These are phyloP conservation scores for Antheraea mylitta DNA, from an alignment of 1,140 invertebrate genomes.

Conservation along the genomic window DNA sequence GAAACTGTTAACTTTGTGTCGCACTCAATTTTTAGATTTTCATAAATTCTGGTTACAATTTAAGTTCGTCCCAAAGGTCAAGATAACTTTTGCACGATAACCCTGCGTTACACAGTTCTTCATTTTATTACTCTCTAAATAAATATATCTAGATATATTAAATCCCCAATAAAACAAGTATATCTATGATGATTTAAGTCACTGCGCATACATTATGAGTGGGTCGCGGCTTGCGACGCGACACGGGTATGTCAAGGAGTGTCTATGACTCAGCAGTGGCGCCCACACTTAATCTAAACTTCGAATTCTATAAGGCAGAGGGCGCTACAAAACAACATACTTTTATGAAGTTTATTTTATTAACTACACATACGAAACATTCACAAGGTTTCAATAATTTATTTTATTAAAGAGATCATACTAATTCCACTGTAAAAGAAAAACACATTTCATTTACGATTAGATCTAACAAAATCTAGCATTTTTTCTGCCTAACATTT, in stretches of 20 bases:
- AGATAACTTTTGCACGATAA: not conserved
- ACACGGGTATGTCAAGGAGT: conserved; percentile 49
- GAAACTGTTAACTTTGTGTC: no score
- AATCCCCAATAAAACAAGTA: not conserved
- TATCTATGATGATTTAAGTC: conserved; percentile 4
- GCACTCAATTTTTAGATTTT: no score
- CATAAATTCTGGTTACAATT: no score
- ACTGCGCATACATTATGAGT: conserved; percentile 18
- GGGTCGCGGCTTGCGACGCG: conserved; percentile 23
- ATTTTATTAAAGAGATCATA: not conserved
- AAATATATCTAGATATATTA: not conserved
- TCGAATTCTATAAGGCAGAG: conserved; percentile 48
- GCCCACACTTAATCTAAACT: conserved; percentile 49
- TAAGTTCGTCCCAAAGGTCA: no score
- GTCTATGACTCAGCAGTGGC: conserved; percentile 55
- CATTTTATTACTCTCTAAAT: not conserved
- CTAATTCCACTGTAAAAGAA: not conserved
- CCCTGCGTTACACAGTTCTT: not conserved
- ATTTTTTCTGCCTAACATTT: not conserved
- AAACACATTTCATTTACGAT: not conserved
- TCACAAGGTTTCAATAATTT: not conserved
- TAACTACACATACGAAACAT: not conserved
- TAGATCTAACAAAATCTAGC: no score
- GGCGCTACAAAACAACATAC: conserved; percentile 36
- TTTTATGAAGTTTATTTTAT: not conserved